phyloP scores from a whole-genome alignment of 2,113 vertebrate genomes.

The Gadus macrocephalus region DNA sequence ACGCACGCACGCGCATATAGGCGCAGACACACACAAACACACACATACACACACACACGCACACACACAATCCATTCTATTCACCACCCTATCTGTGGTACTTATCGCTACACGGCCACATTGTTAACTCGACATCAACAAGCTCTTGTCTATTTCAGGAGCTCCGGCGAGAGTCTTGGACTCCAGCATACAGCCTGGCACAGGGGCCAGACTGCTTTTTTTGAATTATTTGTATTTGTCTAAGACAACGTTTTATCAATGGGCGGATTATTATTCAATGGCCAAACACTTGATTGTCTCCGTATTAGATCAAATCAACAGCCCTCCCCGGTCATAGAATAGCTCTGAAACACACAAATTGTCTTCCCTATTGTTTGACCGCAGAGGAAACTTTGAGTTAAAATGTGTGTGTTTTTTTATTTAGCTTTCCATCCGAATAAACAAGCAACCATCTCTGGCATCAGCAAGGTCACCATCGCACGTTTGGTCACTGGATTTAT shows the following conservation, averaged over 20 bases:
- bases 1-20: not conserved
- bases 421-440: constrained; percentile 49
- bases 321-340: constrained; percentile 44
- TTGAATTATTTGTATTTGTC: constrained; percentile 14
- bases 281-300: constrained; percentile 24
- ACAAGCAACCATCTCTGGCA: constrained; percentile 38
- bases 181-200: not conserved
- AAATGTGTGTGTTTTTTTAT: constrained; percentile 30
- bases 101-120: too few species aligned
- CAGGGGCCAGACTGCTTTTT: not conserved
- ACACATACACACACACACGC: not conserved
- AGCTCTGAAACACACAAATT: constrained; percentile 42
- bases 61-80: not conserved
- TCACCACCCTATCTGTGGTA: too few species aligned
- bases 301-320: constrained; percentile 50
- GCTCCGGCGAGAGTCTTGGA: not conserved
- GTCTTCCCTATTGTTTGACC: constrained; percentile 45
- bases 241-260: constrained; percentile 13
- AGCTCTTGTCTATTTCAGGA: not conserved
- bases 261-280: constrained; percentile 20
- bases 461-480: constrained; percentile 34
- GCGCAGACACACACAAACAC: not conserved
- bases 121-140: too few species aligned
- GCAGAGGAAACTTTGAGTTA: constrained; percentile 6
- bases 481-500: constrained; percentile 48